Evolutionary conservation across 1,140 invertebrate species (phyloP), one percentile per base, ranked within the genome.

Genomic region (Olivierus martensii): DNA sequence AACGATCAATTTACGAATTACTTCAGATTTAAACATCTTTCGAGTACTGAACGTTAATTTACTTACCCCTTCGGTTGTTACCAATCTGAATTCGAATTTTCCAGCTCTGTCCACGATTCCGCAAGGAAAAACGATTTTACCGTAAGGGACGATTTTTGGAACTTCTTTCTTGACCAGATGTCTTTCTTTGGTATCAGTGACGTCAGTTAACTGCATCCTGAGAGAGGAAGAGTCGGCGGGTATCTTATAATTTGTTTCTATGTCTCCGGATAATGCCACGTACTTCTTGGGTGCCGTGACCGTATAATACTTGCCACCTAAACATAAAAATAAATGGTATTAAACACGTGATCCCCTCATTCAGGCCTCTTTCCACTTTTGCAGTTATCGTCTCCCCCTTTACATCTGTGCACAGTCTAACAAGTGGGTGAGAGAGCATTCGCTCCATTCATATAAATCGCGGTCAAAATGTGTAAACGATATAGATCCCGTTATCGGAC

Each of bases 51-150:
- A 28, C 10, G 9, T 3, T 9, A 46, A 7, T 14, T 47, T 11
- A 19, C 17, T 38, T 44, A 56, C 55, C 51, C 52, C 46, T 17
- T 43, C 28, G 18, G 34, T 14, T 17, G 51, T 50, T 11, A 57
- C 34, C 1, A 59, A 46, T 38, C 39, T 50, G 21, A 59, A 56
- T 21, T 36, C 35, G 38, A 51, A 53, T 10, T 47, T 18, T 15
- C 58, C 58, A 17, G 58, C 58, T 43, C 41, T 46, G 37, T 51
- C 42, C 17, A 59, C 43, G 12, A 48, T 17, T 14, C 51, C 51
- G 43, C 58, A 59, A 17, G 55, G 55, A 43, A 59, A 56, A 21
- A 57, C 37, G 14, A 57, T 46, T 46, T 44, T 56, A 12, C 55
- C 55, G 14, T 38, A 52, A 4, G 41, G 9, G 14, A 49, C 34